Evolutionary conservation across 2,888 invertebrate genomes (phyloP).

Genomic region (Drosophila melanosoma): DNA sequence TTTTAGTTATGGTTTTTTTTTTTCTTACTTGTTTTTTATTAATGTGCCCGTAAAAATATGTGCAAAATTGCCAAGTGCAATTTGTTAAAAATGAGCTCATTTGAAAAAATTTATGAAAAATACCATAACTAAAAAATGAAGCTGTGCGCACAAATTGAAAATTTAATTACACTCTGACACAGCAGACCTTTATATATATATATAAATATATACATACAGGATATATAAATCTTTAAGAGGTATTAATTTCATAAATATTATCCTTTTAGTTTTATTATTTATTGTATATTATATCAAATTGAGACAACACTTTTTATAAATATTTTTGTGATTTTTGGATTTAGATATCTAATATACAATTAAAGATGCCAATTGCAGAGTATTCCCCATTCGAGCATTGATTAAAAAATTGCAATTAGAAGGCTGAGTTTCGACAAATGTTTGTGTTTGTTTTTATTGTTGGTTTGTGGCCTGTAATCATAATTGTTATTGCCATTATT

Average conservation of each 20-base stretch:
- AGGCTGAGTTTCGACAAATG: conserved; percentile 26
- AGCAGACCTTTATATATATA: not conserved
- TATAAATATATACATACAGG: not conserved
- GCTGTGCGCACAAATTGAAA: conserved; percentile 3
- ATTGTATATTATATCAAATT: not conserved
- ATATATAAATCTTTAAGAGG: not conserved
- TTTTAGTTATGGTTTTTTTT: not conserved
- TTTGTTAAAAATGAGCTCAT: not conserved
- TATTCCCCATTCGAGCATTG: too few relatives aligned
- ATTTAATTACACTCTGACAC: not conserved
- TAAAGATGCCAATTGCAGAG: too few relatives aligned
- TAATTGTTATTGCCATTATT: conserved; percentile 26
- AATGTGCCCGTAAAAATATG: not conserved
- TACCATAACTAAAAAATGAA: not conserved
- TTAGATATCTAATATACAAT: not conserved
- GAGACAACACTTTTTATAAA: not conserved
- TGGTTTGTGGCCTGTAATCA: conserved; percentile 20
- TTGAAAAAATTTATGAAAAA: not conserved
- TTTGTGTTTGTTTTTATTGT: conserved; percentile 14
- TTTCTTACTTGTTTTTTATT: not conserved
- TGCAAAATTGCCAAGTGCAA: not conserved
- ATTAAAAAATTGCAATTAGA: conserved; percentile 25
- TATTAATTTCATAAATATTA: not conserved
- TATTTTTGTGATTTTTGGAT: not conserved
- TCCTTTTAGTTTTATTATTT: too few relatives aligned